A percentile compares a stretch with the other conserved stretches of the same genome.
Evolutionary conservation across 2,797 vertebrate genomes (phyloP).

Genomic region (Microctenopoma steveboyesi): DNA sequence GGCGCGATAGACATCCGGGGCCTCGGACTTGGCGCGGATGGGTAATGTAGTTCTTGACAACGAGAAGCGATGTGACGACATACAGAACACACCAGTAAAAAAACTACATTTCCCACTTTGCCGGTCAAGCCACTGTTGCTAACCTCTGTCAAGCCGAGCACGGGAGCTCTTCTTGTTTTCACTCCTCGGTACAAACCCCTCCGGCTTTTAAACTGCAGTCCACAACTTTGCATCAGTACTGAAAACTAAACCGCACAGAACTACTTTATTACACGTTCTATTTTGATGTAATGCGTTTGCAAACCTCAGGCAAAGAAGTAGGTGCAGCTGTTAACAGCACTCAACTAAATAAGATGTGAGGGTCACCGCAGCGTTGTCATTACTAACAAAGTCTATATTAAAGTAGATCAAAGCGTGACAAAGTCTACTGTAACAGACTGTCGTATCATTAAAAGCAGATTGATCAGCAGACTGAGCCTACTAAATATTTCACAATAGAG

Average conservation of each 20-base stretch:
- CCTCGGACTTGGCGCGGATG: conserved; percentile 74
- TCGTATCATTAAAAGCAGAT: too few relatives aligned
- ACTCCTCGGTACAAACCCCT: conserved; percentile 3
- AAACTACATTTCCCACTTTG: conserved; percentile 70
- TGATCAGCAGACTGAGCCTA: too few relatives aligned
- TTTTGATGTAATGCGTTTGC: rapidly evolving
- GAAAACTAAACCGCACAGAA: neutral
- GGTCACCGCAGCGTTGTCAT: neutral
- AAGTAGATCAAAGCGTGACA: neutral
- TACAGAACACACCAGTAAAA: rapidly evolving
- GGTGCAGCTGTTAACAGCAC: conserved; percentile 3
- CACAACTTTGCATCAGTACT: neutral
- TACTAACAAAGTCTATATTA: neutral
- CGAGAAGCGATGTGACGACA: rapidly evolving
- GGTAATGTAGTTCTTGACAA: conserved; percentile 81
- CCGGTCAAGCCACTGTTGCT: neutral
- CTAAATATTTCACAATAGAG: too few relatives aligned
- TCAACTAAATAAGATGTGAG: neutral
- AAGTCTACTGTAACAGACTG: neutral
- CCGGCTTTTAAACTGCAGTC: neutral
- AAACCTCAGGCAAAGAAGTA: neutral
- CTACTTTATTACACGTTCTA: neutral
- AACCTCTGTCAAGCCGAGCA: conserved; percentile 30
- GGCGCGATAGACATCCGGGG: conserved; percentile 94
- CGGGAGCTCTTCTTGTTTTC: conserved; percentile 51